Evolutionary conservation across 1,140 invertebrate species (phyloP).

Genomic region (Listronotus oregonensis): DNA sequence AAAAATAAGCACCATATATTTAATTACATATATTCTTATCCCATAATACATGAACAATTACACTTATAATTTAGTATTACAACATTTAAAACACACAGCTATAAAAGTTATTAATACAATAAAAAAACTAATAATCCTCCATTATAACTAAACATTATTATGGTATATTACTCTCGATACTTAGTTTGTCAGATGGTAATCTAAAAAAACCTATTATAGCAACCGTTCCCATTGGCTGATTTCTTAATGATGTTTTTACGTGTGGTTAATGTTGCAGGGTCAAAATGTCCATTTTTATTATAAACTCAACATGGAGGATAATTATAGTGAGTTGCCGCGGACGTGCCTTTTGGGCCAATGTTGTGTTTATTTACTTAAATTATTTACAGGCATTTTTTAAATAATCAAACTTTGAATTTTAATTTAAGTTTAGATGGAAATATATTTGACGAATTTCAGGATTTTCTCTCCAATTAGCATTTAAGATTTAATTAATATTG

Average conservation of each 20-base stretch:
- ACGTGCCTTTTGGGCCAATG: not conserved
- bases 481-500: too few species aligned
- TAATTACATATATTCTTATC: not conserved
- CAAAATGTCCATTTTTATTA: conserved; percentile 54
- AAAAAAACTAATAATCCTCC: conserved; percentile 9
- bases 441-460: too few species aligned
- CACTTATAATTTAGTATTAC: conserved; percentile 19
- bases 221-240: conserved; percentile 52
- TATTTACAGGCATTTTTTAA: too few species aligned
- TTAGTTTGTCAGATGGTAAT: conserved; percentile 43
- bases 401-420: too few species aligned
- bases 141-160: conserved; percentile 22
- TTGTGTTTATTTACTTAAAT: too few species aligned
- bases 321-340: conserved; percentile 36
- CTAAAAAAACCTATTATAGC: conserved; percentile 52
- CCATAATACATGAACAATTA: conserved; percentile 1
- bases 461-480: too few species aligned
- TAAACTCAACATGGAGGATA: conserved; percentile 54
- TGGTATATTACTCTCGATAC: conserved; percentile 28
- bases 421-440: too few species aligned
- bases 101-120: conserved; percentile 22
- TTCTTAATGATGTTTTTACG: conserved; percentile 55
- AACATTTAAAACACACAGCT: conserved; percentile 18
- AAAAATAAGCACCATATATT: too few species aligned
- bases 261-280: conserved; percentile 49